Conservation (phyloP, 2,888 invertebrate species). For the Mycalesis mineus region DNA sequence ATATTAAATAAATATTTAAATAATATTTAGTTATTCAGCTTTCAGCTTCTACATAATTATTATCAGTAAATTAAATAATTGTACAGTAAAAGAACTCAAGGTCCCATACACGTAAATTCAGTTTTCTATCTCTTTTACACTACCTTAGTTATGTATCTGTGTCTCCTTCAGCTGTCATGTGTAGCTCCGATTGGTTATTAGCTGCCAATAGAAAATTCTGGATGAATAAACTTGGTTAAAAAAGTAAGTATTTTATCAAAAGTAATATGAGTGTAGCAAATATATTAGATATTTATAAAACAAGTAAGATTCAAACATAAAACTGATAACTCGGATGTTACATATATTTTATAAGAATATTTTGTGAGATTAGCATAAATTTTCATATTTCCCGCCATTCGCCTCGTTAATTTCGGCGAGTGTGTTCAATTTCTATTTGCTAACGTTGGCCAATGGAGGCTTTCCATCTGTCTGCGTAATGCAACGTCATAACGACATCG, state of each 20-base stretch:
- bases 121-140: conserved; percentile 36
- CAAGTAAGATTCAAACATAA: no score
- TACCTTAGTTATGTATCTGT: conserved; percentile 32
- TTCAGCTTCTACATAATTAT: not conserved
- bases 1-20: not conserved
- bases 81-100: not conserved
- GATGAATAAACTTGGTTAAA: conserved; percentile 20
- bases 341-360: no score
- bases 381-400: conserved; percentile 48
- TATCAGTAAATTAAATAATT: not conserved
- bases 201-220: conserved; percentile 28
- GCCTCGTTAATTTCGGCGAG: conserved; percentile 15
- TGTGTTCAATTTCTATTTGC: conserved; percentile 59
- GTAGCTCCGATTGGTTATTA: conserved; percentile 52
- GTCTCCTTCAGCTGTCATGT: conserved; percentile 62
- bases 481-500: conserved; percentile 47
- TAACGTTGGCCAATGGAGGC: conserved; percentile 75
- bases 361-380: no score
- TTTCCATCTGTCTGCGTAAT: conserved; percentile 84
- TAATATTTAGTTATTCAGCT: not conserved
- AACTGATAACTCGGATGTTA: no score
- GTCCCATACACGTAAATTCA: conserved; percentile 35
- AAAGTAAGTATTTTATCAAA: not conserved
- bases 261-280: not conserved
- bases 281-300: not conserved